Evolutionary conservation across 2,888 invertebrate genomes (phyloP).

Genomic region (Hetaerina titia): DNA sequence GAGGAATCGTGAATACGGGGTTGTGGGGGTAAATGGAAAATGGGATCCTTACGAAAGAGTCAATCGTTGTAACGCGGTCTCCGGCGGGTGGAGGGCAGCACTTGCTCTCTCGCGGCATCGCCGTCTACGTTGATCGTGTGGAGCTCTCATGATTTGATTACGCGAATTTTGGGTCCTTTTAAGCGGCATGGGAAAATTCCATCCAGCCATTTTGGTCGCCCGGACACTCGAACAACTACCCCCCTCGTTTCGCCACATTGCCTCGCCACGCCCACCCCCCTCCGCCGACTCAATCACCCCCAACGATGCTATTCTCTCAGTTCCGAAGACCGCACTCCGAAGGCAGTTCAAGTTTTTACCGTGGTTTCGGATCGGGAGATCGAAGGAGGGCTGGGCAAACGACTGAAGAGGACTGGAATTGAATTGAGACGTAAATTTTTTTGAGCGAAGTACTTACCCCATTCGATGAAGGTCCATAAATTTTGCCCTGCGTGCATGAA

Average conservation of each 20-base stretch:
- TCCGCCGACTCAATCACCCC: neutral
- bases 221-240: no score
- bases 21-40: neutral
- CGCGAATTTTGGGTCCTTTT: neutral
- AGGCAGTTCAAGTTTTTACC: neutral
- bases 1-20: neutral
- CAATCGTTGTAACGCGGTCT: neutral
- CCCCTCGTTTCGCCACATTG: no score
- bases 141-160: slow-evolving; percentile 11
- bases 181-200: neutral
- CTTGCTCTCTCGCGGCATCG: neutral
- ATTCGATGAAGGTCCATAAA: no score
- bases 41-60: neutral
- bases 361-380: neutral
- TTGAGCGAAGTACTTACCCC: no score
- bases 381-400: neutral
- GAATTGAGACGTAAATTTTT: no score
- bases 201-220: neutral
- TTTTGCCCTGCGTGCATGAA: no score
- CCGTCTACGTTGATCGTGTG: neutral
- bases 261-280: neutral
- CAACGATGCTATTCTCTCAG: neutral
- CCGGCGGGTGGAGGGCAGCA: neutral
- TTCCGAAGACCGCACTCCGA: neutral
- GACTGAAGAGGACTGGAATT: no score